phyloP scores from a whole-genome alignment of 92 coral and sea anemone genomes.

The Phymanthus crucifer region DNA sequence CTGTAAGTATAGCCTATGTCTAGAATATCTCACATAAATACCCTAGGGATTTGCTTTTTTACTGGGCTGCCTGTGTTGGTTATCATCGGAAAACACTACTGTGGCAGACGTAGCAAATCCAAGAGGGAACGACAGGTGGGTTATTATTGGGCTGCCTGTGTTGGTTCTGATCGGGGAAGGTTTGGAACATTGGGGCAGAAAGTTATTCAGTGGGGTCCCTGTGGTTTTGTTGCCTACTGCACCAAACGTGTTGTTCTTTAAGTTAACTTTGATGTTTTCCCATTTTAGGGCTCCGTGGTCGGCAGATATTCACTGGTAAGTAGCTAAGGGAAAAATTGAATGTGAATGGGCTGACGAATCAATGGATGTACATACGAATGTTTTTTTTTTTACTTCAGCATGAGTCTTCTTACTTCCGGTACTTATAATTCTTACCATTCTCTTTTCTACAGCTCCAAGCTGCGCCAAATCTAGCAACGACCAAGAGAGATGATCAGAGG shows the following conservation, averaged over 20 bases:
- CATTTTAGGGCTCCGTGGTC: conserved; percentile 1
- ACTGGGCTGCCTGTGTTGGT: too few relatives aligned
- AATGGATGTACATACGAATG: neutral
- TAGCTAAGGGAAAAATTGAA: neutral
- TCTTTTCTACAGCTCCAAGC: conserved; percentile 15
- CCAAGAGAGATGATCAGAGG: conserved; percentile 11
- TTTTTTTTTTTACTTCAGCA: neutral
- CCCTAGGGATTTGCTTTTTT: neutral
- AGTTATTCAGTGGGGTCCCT: too few relatives aligned
- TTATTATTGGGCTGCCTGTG: too few relatives aligned
- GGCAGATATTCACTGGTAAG: conserved; percentile 26
- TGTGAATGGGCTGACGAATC: neutral
- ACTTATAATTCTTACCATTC: neutral
- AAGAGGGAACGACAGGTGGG: too few relatives aligned
- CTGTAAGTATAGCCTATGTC: conserved; percentile 39
- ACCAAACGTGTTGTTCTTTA: too few relatives aligned
- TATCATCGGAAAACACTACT: too few relatives aligned
- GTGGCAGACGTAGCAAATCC: too few relatives aligned
- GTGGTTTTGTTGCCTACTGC: too few relatives aligned
- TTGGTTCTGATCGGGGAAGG: too few relatives aligned
- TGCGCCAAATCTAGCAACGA: neutral
- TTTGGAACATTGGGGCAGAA: too few relatives aligned
- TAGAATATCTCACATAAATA: neutral
- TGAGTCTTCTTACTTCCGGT: neutral
- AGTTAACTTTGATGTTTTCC: too few relatives aligned